Evolutionary conservation across 2,113 vertebrate genomes (phyloP).

Genomic region (Tachysurus fulvidraco): DNA sequence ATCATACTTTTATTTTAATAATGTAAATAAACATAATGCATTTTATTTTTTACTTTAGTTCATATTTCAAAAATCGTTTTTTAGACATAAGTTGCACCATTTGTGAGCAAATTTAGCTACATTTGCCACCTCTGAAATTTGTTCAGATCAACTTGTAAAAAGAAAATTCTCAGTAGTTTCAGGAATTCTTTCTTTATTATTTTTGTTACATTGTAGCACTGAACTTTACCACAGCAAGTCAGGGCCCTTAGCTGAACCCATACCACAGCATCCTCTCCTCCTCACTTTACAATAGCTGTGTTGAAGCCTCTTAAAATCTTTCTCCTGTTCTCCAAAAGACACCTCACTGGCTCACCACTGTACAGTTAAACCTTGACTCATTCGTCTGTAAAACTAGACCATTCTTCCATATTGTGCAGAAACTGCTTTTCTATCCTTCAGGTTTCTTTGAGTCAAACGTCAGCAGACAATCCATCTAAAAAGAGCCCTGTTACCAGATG

Average conservation of each 20-base stretch:
- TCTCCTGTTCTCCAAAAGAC: not conserved
- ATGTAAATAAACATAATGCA: not conserved
- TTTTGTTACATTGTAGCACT: not conserved
- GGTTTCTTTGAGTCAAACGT: not conserved
- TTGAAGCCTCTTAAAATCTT: not conserved
- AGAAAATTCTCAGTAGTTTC: too few species aligned
- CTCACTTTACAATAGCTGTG: not conserved
- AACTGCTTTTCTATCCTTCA: not conserved
- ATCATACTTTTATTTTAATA: not conserved
- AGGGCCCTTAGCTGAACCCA: not conserved
- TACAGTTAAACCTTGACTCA: not conserved
- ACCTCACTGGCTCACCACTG: not conserved
- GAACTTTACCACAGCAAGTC: not conserved
- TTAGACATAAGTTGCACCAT: not conserved
- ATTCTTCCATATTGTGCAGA: not conserved
- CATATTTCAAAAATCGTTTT: not conserved
- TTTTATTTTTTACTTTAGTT: not conserved
- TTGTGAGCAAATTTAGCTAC: not conserved
- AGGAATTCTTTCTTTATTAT: not conserved
- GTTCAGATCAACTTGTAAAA: not conserved
- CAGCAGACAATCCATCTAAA: not conserved
- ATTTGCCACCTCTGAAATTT: not conserved
- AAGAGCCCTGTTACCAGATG: not conserved
- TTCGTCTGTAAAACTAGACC: not conserved
- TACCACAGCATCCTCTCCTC: not conserved